phyloP scores from a whole-genome alignment of 2,113 vertebrate species.

The Tapirus terrestris region DNA sequence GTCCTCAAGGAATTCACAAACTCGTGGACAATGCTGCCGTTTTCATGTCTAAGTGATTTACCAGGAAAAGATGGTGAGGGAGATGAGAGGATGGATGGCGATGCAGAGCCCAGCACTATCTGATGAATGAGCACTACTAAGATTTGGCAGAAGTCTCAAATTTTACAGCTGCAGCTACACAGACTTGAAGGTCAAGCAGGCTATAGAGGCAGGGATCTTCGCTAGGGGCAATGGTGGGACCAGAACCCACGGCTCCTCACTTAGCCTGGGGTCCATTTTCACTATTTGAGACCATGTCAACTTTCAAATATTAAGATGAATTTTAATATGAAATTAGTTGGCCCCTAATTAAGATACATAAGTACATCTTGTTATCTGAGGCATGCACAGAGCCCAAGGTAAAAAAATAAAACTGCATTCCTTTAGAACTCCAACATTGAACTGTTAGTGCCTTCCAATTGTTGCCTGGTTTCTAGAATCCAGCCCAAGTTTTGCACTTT shows the following conservation, averaged over 20 bases:
- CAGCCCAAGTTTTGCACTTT: conserved; percentile 72
- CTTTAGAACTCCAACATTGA: not conserved
- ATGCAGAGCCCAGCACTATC: not conserved
- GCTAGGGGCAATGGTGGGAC: accelerated
- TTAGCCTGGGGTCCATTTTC: not conserved
- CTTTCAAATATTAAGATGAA: not conserved
- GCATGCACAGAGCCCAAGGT: not conserved
- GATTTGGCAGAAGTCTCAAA: not conserved
- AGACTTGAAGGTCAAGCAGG: not conserved
- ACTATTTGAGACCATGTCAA: not conserved
- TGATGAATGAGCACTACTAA: accelerated
- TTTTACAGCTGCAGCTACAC: accelerated
- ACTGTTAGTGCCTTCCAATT: accelerated
- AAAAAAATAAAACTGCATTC: not conserved
- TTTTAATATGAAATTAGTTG: not conserved
- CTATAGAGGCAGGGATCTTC: not conserved
- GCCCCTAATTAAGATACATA: not conserved
- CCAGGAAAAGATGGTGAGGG: not conserved
- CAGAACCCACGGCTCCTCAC: not conserved
- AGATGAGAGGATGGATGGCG: accelerated
- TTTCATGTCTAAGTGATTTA: not conserved
- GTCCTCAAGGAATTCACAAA: not conserved
- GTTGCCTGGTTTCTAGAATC: not conserved
- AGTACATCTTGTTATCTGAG: not conserved
- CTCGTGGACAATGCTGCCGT: not conserved